Percentiles rank a stretch among this genome's conserved stretches.
These are phyloP conservation scores for Acrocyrtus sp. DNA, from an alignment of 2,888 invertebrate genomes.

Conservation along the genomic window DNA sequence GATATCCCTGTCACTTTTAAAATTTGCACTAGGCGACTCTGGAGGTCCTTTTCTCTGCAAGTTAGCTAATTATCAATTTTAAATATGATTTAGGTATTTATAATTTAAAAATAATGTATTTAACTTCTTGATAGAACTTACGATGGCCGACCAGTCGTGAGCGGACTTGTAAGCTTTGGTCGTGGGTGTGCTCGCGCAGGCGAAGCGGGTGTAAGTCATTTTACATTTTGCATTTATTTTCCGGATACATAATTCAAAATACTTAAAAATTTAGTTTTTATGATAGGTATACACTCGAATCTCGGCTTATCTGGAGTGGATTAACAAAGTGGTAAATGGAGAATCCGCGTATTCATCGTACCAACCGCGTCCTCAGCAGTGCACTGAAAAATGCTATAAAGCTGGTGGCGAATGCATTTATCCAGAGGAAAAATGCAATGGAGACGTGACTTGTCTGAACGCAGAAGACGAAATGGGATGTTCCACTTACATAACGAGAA, in stretches of 20 bases:
- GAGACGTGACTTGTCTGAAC: slow-evolving; percentile 69
- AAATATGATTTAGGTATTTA: neutral
- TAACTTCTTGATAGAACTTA: slow-evolving; percentile 67
- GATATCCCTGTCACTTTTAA: neutral
- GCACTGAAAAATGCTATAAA: slow-evolving; percentile 35
- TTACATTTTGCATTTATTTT: too few relatives aligned
- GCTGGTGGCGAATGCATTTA: slow-evolving; percentile 75
- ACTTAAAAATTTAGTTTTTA: too few relatives aligned
- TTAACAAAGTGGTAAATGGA: slow-evolving; percentile 13
- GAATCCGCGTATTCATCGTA: neutral
- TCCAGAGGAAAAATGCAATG: slow-evolving; percentile 75
- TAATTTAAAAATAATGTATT: too few relatives aligned
- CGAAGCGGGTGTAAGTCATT: slow-evolving; percentile 79
- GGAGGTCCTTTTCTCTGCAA: slow-evolving; percentile 57
- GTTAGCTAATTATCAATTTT: slow-evolving; percentile 18
- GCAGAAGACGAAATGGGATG: slow-evolving; percentile 55
- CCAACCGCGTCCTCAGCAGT: slow-evolving; percentile 14
- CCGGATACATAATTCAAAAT: too few relatives aligned
- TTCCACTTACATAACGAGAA: slow-evolving; percentile 5
- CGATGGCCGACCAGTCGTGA: slow-evolving; percentile 80
- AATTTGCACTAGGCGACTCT: slow-evolving; percentile 5
- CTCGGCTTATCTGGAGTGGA: slow-evolving; percentile 46
- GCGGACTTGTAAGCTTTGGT: slow-evolving; percentile 87
- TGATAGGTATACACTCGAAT: slow-evolving; percentile 46
- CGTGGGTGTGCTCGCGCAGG: slow-evolving; percentile 83